These are phyloP conservation scores for Chionoecetes opilio DNA, from an alignment of 1,140 invertebrate genomes.

Conservation along the genomic window DNA sequence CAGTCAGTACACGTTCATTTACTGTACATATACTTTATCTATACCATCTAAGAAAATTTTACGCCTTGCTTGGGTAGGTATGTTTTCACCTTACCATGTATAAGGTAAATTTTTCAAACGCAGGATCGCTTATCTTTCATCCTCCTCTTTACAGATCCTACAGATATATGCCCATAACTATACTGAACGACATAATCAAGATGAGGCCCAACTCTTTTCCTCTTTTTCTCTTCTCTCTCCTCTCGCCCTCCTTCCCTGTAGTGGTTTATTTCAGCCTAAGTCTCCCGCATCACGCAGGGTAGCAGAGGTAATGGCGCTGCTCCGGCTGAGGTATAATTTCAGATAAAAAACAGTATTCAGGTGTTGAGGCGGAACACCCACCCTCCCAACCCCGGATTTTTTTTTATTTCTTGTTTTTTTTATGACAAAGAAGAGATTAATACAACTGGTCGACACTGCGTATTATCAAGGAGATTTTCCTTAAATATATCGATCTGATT, in stretches of 20 bases:
- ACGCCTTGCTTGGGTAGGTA: no score
- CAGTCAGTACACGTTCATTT: no score
- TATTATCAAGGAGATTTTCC: not conserved
- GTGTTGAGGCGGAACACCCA: not conserved
- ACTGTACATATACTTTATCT: no score
- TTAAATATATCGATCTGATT: not conserved
- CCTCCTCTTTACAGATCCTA: no score
- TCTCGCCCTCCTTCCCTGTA: not conserved
- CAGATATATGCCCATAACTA: no score
- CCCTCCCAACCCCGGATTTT: not conserved
- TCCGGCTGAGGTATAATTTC: not conserved
- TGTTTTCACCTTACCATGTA: no score
- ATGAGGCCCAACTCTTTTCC: not conserved
- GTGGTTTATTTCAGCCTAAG: not conserved
- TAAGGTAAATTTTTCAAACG: no score
- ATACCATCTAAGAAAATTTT: no score
- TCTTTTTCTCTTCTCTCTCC: not conserved
- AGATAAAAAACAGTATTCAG: not conserved
- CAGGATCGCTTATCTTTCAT: no score
- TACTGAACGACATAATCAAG: no score
- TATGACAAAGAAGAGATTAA: not conserved
- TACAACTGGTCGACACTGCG: not conserved
- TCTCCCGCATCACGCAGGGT: conserved; percentile 14
- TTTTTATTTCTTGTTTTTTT: not conserved
- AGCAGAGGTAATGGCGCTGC: not conserved